phyloP scores from a whole-genome alignment of 2,888 invertebrate genomes.

The Xestia xanthographa region DNA sequence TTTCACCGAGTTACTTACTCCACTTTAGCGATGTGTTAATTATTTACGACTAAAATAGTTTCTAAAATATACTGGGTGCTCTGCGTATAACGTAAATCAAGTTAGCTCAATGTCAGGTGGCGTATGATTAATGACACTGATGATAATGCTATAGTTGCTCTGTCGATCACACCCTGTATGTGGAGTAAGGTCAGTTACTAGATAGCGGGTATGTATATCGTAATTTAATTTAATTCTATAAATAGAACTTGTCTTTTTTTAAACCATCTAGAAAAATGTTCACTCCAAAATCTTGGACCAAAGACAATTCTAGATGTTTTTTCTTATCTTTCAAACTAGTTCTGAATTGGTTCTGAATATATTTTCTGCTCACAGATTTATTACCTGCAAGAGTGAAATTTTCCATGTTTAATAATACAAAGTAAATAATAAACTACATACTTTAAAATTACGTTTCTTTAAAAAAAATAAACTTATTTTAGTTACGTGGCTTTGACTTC shows the following conservation, averaged over 20 bases:
- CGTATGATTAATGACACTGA: slow-evolving; percentile 62
- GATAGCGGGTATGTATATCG: background rate
- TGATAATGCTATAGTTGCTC: slow-evolving; percentile 49
- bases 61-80: slow-evolving; percentile 9
- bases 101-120: slow-evolving; percentile 63
- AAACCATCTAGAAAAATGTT: no score
- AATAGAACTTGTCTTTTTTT: slow-evolving; percentile 44
- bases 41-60: slow-evolving; percentile 3
- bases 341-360: background rate
- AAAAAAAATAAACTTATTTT: background rate
- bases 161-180: slow-evolving; percentile 32
- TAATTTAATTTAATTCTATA: slow-evolving; percentile 16
- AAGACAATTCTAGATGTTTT: background rate
- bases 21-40: background rate
- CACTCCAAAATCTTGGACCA: background rate
- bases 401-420: no score
- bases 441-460: no score
- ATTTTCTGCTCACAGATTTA: no score
- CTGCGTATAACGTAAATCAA: slow-evolving; percentile 60
- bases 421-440: background rate
- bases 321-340: slow-evolving; percentile 6
- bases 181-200: slow-evolving; percentile 5
- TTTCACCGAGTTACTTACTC: background rate
- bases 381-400: no score
- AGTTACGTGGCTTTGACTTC: slow-evolving; percentile 4